phyloP scores from a whole-genome alignment of 1,140 invertebrate genomes.

The Heliconius himera region DNA sequence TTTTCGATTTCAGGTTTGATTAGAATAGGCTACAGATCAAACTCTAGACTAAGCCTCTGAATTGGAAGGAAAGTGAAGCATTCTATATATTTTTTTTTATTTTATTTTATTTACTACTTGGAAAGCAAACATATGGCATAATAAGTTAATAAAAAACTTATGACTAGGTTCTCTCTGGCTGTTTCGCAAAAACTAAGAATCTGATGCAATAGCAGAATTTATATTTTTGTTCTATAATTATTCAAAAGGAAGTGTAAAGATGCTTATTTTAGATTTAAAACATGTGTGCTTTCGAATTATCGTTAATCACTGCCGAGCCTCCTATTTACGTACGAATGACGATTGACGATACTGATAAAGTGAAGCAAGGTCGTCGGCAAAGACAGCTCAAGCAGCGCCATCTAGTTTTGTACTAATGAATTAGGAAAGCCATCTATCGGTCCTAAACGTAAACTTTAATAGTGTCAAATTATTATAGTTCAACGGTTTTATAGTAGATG shows the following conservation, averaged over 20 bases:
- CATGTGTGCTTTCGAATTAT: conserved; percentile 9
- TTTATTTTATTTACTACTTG: too few species aligned
- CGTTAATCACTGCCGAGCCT: conserved; percentile 37
- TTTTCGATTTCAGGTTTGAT: too few species aligned
- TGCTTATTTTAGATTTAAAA: conserved; percentile 24
- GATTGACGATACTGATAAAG: conserved; percentile 26
- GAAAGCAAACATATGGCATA: too few species aligned
- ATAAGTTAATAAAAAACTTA: neutral
- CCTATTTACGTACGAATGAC: conserved; percentile 34
- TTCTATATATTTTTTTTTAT: too few species aligned
- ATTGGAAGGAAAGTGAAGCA: too few species aligned
- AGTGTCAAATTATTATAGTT: neutral
- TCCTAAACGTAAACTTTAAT: neutral
- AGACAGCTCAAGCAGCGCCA: neutral
- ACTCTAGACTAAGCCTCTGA: too few species aligned
- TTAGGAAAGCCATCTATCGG: conserved; percentile 16
- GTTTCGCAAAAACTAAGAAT: neutral
- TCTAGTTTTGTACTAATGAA: conserved; percentile 4
- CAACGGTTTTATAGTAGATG: neutral
- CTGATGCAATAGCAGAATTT: neutral
- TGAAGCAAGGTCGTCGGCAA: conserved; percentile 23
- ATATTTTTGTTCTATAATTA: neutral
- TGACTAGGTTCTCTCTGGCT: neutral
- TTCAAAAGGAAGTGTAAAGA: neutral
- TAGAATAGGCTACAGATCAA: too few species aligned